Evolutionary conservation across 2,113 vertebrate genomes (phyloP), one percentile per base, ranked within the genome.

Genomic region (Toxostoma redivivum): DNA sequence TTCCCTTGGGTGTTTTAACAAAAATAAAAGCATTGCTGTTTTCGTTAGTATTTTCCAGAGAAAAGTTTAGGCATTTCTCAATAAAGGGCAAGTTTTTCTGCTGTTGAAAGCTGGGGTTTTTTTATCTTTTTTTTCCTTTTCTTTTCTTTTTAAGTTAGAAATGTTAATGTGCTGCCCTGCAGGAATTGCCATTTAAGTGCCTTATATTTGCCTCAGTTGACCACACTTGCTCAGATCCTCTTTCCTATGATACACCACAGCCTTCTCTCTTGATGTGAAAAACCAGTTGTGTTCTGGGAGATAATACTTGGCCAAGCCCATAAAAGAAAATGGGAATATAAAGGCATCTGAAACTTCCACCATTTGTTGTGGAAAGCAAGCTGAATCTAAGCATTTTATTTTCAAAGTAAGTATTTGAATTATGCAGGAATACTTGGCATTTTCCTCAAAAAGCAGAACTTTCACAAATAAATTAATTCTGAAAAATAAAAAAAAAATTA

Each of bases 361-460:
- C 5, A 15, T 80, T 91, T 92, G 37, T 58, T 90, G 51, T 80
- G 64, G 51, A 93, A 92, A 94, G n/a, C 60, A 70, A 88, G 31
- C n/a, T 48, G 27, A 82, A 83, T 37, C 40, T 85, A 74, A 94
- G 88, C 12, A 62, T 70, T 86, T 85, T 70, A 20, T 79, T 97
- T 96, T 93, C 80, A 95, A 88, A 94, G 83, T 33, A 71, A 81
- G 81, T 51, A 66, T 88, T 96, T 88, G 56, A 88, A 74, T 88
- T 82, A 56, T 38, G 78, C 76, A 96, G 56, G 64, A 90, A 70
- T 51, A 77, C 7, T 94, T 92, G 93, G 79, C 62, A 51, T 83
- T 83, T 77, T 83, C 64, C 60, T 94, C 87, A 83, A 90, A 94
- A 91, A 93, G 30, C 9, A 86, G 77, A 91, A 51, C 51, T 91